Evolutionary conservation across 2,888 invertebrate genomes (phyloP), one percentile per base, ranked within the genome.

Genomic region (Hydrotaea cyrtoneurina): DNA sequence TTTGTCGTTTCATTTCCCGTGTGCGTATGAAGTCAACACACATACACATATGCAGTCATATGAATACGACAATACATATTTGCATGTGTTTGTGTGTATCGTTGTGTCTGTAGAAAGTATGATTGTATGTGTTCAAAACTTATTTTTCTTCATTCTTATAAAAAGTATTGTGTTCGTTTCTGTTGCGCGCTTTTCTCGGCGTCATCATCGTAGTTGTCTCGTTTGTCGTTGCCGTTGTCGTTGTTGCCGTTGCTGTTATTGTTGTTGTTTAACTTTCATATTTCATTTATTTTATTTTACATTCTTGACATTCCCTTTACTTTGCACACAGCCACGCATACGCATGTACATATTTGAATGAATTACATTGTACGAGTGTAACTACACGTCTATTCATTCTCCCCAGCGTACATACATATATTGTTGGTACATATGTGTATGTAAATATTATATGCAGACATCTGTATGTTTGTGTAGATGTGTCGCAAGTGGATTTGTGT

Each of bases 211-310:
- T 46, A 23, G 59, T 31, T 57, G 57, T 57, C n/a, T 50, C 50
- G n/a, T 50, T 73, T 66, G 43, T 39, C 15, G 2, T 55, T 43
- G 39, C 21, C 17, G 31, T 7, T 31, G 17, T n/a, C 55, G 4
- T 64, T 72, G n/a, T 57, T 21, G 26, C n/a, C n/a, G 39, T 46
- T 23, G 31, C 31, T 31, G 17, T n/a, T 72, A 13, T 64, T 72
- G n/a, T 57, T 21, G 26, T 23, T 21, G 26, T 23, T 43, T 17
- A 17, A 17, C 17, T 23, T 69, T 69, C 69, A 74, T 69, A 69
- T 69, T 46, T 69, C 46, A 69, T 69, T 69, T 69, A 46, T 69
- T 69, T 69, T 69, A 69, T 69, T 69, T 46, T 23, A 21, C 46
- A 46, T 21, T 69, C 46, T 21, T 46, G 21, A 46, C 21, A 69